Conservation (phyloP, 2,113 vertebrate genomes). For the Scalopus aquaticus region DNA sequence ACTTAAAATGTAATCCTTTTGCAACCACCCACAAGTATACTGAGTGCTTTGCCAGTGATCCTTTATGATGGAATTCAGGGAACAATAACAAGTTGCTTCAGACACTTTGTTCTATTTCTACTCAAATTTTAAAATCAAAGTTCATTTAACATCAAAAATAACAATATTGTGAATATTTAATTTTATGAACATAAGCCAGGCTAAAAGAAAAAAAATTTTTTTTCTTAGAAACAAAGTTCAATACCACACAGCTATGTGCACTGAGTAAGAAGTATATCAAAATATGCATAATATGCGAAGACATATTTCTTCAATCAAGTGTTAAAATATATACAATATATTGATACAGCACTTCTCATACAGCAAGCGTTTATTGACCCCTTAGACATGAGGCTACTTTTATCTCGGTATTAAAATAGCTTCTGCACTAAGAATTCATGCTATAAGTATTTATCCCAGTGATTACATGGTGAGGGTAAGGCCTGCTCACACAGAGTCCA, state of each 20-base stretch:
- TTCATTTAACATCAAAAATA: not conserved
- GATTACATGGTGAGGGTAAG: not conserved
- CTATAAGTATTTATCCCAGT: constrained; percentile 27
- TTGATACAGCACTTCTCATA: not conserved
- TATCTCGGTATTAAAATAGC: constrained; percentile 34
- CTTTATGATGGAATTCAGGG: not conserved
- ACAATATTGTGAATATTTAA: constrained; percentile 30
- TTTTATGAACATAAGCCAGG: not conserved
- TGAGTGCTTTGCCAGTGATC: not conserved
- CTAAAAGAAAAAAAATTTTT: not conserved
- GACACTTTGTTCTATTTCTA: not conserved
- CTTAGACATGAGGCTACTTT: constrained; percentile 12
- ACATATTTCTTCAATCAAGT: constrained; percentile 20
- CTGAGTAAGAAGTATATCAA: not conserved
- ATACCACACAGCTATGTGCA: not conserved
- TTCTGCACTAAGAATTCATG: constrained; percentile 17
- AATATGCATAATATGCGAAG: not conserved
- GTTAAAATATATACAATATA: constrained; percentile 10
- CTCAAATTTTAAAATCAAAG: constrained; percentile 26
- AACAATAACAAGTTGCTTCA: not conserved
- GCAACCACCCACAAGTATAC: not conserved
- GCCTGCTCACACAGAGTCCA: not conserved
- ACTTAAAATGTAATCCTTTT: not conserved
- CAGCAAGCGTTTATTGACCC: not conserved
- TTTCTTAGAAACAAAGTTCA: constrained; percentile 23